Evolutionary conservation across 2,888 invertebrate genomes (phyloP), one percentile per base, ranked within the genome.

Genomic region (Agrochola lota): DNA sequence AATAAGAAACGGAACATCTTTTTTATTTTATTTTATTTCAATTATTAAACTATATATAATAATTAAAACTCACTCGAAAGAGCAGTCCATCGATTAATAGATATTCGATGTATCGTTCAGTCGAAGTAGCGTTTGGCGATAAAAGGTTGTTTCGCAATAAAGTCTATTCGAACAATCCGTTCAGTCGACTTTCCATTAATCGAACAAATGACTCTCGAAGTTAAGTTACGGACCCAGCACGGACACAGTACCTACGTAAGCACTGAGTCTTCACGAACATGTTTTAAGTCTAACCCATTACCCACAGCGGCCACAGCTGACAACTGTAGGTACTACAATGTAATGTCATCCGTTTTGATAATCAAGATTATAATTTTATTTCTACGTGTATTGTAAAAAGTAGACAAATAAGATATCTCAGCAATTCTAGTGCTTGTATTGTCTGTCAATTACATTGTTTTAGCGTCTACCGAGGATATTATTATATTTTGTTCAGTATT

Each of bases 401-500:
- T 85, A 76, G 40, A 12, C 5, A 35, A 52, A 69, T 63, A 70
- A 63, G 67, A 20, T 52, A 72, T 63, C 23, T 80, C 66, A 52
- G 77, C 76, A 78, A 78, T 84, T 83, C 63, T 83, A 84, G 73
- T 79, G 84, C 73, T 81, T 79, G 64, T 73, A 81, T 80, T 77
- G 72, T 71, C 79, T 60, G 85, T 89, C 84, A 88, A 85, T 87
- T 87, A 88, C 20, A 70, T 78, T 72, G 55, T 40, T 74, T 69
- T 66, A 77, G 71, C 52, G 57, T 71, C 63, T 73, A 69, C 75
- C 55, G 68, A 67, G 57, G 73, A 73, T 57, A 77, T 78, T 68
- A 84, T 83, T 83, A 77, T 60, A 77, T 74, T 63, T 82, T 83
- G 76, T 87, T 85, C 87, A 89, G 85, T 90, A 91, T 90, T 91